A percentile compares a stretch with the other conserved stretches of the same genome.
These are phyloP conservation scores for Leptosomus discolor DNA, from an alignment of 2,113 vertebrate genomes.

Conservation along the genomic window DNA sequence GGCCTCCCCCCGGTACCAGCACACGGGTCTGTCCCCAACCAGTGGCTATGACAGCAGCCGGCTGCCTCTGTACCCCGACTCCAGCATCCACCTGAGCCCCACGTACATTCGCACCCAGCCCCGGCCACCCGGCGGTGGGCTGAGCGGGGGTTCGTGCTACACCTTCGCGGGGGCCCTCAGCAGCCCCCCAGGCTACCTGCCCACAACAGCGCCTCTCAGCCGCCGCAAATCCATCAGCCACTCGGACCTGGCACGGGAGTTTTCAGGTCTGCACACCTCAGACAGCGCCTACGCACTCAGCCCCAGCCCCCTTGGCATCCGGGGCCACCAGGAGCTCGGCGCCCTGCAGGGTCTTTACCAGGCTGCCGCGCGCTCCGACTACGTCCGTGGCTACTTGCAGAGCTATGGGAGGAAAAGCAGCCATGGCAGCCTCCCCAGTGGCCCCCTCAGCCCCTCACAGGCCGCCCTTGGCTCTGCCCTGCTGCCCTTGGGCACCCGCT, in stretches of 20 bases:
- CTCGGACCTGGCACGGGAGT: slow-evolving; percentile 86
- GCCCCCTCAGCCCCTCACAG: slow-evolving; percentile 7
- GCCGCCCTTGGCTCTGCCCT: slow-evolving; percentile 49
- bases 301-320: slow-evolving; percentile 14
- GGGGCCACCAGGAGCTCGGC: slow-evolving; percentile 42
- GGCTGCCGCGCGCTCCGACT: slow-evolving; percentile 50
- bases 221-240: slow-evolving; percentile 89
- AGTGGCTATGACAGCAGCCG: slow-evolving; percentile 74
- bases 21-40: slow-evolving; percentile 73
- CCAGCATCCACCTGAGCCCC: slow-evolving; percentile 66
- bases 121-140: slow-evolving; percentile 72
- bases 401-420: slow-evolving; percentile 48
- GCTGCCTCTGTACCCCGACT: slow-evolving; percentile 78
- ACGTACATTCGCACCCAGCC: slow-evolving; percentile 75
- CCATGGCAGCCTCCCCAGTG: neutral
- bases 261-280: slow-evolving; percentile 78
- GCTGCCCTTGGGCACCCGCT: slow-evolving; percentile 64
- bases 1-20: slow-evolving; percentile 69
- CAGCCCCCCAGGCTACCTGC: slow-evolving; percentile 75
- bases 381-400: slow-evolving; percentile 66
- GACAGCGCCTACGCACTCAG: slow-evolving; percentile 47
- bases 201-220: slow-evolving; percentile 71
- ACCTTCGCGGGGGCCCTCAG: slow-evolving; percentile 17
- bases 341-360: slow-evolving; percentile 71
- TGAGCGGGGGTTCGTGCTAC: slow-evolving; percentile 69